A percentile compares a stretch with the other conserved stretches of the same genome.
Evolutionary conservation across 2,113 vertebrate species (phyloP).

Genomic region (Axis porcinus): DNA sequence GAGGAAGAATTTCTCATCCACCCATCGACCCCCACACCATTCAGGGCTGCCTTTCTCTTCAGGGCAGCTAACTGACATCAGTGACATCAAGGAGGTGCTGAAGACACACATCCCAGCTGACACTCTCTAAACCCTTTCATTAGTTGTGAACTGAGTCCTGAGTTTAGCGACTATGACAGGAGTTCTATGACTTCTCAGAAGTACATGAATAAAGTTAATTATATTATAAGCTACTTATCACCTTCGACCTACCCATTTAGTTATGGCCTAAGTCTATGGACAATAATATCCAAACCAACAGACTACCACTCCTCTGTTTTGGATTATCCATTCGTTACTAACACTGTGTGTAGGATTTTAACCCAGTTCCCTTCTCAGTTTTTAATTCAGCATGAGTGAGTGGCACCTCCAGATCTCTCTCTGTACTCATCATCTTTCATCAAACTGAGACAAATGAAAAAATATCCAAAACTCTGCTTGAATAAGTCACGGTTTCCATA

Average conservation of each 20-base stretch:
- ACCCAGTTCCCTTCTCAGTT: neutral
- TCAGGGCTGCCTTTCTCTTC: neutral
- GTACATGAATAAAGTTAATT: neutral
- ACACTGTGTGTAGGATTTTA: neutral
- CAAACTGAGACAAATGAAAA: neutral
- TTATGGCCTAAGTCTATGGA: neutral
- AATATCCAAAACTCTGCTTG: neutral
- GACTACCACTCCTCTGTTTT: neutral
- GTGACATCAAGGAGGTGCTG: neutral
- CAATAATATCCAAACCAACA: neutral
- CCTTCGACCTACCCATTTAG: neutral
- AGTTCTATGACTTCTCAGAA: neutral
- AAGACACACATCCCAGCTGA: neutral
- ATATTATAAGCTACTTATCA: neutral
- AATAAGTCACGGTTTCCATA: neutral
- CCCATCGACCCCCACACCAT: accelerated
- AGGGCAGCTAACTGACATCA: neutral
- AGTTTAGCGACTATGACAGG: neutral
- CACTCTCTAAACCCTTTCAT: neutral
- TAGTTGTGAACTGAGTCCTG: neutral
- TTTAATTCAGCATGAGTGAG: neutral
- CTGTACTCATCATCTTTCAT: neutral
- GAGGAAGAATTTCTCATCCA: neutral
- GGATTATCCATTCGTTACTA: neutral
- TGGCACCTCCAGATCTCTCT: neutral